Evolutionary conservation across 2,888 invertebrate genomes (phyloP), one percentile per base, ranked within the genome.

Genomic region (Aleiodes alternator): DNA sequence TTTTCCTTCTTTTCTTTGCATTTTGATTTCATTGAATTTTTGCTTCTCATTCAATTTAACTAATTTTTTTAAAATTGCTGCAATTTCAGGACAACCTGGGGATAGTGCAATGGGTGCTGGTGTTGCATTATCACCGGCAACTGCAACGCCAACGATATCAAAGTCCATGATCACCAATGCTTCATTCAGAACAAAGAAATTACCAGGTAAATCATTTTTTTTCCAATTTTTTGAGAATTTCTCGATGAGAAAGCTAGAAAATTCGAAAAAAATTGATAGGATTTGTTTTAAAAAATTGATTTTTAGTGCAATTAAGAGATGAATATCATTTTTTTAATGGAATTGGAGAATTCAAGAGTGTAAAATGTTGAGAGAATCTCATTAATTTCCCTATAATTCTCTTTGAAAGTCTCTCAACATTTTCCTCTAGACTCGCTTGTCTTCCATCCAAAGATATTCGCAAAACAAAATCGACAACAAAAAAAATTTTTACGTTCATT

Each of bases 101-200:
- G 96, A 96, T 85, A 95, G 95, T 7, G 94, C 96, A 0, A 95
- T 96, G 93, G 96, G 96, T 16, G 93, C 96, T 76, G 95, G 94
- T 86, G 93, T 96, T 70, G 95, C 96, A 0, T 88, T 95, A 69
- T 94, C 95, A 0, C 94, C 95, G 50, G 93, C 94, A 6, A 94
- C 95, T 16, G 94, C 93, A 23, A 93, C 94, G 3, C 93, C 94
- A n/a, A 94, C 94, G 3, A 93, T 96, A 84, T 95, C 95, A 0
- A 98, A 98, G 90, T 96, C 97, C 8, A 97, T 98, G 95, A 98
- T 99, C 81, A 99, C 98, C 48, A 99, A 98, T 90, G 98, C 99
- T 80, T 98, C 98, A 82, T 98, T 99, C 91, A 94, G 98, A 81
- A 97, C 98, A 80, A 98, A 97, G 91, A 98, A 98, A 90, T 92